These are phyloP conservation scores for Muricea muricata DNA, from an alignment of 92 coral and sea anemone species.

Conservation along the genomic window DNA sequence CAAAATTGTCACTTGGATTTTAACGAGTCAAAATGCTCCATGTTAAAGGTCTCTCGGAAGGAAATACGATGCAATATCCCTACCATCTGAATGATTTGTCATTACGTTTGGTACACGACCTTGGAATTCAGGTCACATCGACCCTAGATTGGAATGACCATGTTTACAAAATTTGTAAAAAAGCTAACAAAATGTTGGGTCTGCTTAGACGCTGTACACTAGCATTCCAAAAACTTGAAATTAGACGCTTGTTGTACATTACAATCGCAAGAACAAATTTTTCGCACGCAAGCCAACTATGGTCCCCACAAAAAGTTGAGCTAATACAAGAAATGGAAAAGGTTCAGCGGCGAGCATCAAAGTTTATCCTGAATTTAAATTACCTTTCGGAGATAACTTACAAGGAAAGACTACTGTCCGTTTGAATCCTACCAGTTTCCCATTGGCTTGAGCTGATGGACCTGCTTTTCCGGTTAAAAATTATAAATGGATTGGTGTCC, in stretches of 20 bases:
- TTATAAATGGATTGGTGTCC: neutral
- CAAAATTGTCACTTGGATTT: neutral
- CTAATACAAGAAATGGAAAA: constrained; percentile 4
- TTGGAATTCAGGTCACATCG: neutral
- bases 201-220: neutral
- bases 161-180: neutral
- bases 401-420: neutral
- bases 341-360: too few species aligned
- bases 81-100: too few species aligned
- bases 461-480: neutral
- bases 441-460: too few species aligned
- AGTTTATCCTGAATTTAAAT: neutral
- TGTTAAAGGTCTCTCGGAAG: too few species aligned
- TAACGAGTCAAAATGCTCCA: neutral
- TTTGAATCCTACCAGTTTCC: neutral
- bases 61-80: too few species aligned
- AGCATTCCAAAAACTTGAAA: neutral
- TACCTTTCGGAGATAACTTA: constrained; percentile 1
- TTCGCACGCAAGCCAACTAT: constrained; percentile 6
- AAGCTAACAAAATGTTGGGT: neutral
- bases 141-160: neutral
- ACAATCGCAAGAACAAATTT: neutral
- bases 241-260: neutral
- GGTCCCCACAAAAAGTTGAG: too few species aligned
- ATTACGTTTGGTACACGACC: neutral